phyloP scores from a whole-genome alignment of 1,140 invertebrate genomes.

The Hirudo medicinalis region DNA sequence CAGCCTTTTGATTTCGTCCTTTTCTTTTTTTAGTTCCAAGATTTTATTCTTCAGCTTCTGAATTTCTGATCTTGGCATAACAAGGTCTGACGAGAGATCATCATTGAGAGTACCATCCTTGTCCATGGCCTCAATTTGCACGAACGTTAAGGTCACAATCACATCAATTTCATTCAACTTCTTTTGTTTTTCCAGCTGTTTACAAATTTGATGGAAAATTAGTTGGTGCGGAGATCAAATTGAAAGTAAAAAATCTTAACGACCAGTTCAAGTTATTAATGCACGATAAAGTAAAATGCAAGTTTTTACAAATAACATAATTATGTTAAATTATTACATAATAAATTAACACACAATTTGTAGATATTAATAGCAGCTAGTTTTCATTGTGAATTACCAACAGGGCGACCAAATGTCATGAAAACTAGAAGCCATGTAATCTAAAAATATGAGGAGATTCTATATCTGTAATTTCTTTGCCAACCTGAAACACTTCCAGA shows the following conservation, averaged over 20 bases:
- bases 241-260: neutral
- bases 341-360: neutral
- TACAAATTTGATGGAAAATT: neutral
- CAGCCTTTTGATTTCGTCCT: conserved; percentile 46
- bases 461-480: neutral
- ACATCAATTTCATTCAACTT: conserved; percentile 55
- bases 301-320: too few species aligned
- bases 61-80: conserved; percentile 51
- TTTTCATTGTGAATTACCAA: too few species aligned
- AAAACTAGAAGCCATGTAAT: neutral
- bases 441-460: neutral
- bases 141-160: conserved; percentile 50
- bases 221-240: neutral
- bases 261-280: neutral
- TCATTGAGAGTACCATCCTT: conserved; percentile 38
- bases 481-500: conserved; percentile 6
- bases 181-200: conserved; percentile 53
- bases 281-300: neutral
- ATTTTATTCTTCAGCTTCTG: conserved; percentile 49
- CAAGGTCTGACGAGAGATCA: conserved; percentile 48
- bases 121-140: conserved; percentile 53
- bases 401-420: too few species aligned
- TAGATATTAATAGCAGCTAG: neutral
- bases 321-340: too few species aligned
- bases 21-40: conserved; percentile 52